A percentile compares a stretch with the other conserved stretches of the same genome.
Evolutionary conservation across 2,113 vertebrate species (phyloP).

Genomic region (Alligator sinensis): DNA sequence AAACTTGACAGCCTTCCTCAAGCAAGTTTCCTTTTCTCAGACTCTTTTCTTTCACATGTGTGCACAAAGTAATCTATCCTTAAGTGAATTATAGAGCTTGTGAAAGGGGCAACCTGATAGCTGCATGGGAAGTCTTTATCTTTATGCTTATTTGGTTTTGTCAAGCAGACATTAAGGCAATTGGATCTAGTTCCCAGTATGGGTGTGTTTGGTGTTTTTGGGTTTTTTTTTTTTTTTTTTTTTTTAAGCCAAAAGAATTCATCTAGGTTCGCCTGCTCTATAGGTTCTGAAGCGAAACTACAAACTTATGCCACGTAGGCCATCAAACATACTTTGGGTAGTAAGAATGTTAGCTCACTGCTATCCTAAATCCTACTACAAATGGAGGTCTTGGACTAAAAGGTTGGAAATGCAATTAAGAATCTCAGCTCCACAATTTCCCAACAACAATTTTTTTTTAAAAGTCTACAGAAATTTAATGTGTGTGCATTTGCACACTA

Average conservation of each 20-base stretch:
- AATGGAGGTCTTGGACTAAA: slow-evolving; percentile 25
- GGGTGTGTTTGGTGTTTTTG: too few relatives aligned
- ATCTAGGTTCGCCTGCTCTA: neutral
- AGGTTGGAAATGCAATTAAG: neutral
- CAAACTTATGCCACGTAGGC: neutral
- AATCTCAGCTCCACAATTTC: slow-evolving; percentile 41
- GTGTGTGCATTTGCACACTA: slow-evolving; percentile 61
- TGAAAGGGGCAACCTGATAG: neutral
- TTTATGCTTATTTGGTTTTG: neutral
- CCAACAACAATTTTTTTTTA: slow-evolving; percentile 16
- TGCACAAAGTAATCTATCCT: neutral
- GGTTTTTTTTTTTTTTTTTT: too few relatives aligned
- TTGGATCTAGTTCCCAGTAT: neutral
- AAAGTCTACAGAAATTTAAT: neutral
- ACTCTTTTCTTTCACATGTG: neutral
- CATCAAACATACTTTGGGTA: neutral
- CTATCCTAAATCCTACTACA: neutral
- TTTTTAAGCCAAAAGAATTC: too few relatives aligned
- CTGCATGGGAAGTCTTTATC: neutral
- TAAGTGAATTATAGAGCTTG: neutral
- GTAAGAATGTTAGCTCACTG: neutral
- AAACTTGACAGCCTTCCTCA: neutral
- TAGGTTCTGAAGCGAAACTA: neutral
- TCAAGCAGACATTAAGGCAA: neutral
- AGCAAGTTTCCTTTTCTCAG: neutral